Base-by-base conservation (phyloP, 2,888 invertebrate genomes). In the Agriotes lineatus region DNA sequence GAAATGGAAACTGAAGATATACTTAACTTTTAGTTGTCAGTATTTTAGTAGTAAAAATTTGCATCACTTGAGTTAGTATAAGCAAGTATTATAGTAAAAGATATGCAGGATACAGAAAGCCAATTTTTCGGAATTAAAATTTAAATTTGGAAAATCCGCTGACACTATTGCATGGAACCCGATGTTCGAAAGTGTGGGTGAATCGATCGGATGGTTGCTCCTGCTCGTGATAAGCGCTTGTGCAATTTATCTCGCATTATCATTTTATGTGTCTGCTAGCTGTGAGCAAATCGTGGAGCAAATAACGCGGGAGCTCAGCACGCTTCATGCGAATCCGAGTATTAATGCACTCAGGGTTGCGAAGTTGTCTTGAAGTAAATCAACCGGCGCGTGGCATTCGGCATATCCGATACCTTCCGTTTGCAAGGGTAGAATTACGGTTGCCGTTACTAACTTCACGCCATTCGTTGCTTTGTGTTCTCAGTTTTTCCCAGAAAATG, bases 241-340 rank as follows among this genome's bases (percentile, higher is more conserved):
- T 37, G n/a, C 3, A 4, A n/a, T 37, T n/a, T 37, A 4, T 12
- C 14, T n/a, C 12, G n/a, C 14, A 37, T 14, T 37, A 12, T 37
- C 37, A 14, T 37, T 37, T 37, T 5, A 12, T 37, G 2, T 6
- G 1, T 2, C 20, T 7, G 44, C 20, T 10, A 18, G 19, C 16
- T 37, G 37, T 33, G 44, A 59, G 18, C 22, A 59, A n/a, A n/a
- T n/a, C n/a, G n/a, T n/a, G n/a, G n/a, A n/a, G n/a, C n/a, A n/a
- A n/a, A n/a, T n/a, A 59, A 59, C 44, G 18, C 18, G 45, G 44
- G 16, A 44, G 30, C 42, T 12, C 22, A 25, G 30, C 42, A 59
- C 18, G 60, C 48, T 61, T 61, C 60, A 61, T 22, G 60, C 50
- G 50, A 61, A 50, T n/a, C n/a, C n/a, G n/a, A n/a, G n/a, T 35